Evolutionary conservation across 2,888 invertebrate genomes (phyloP).

Genomic region (Pomacea canaliculata): DNA sequence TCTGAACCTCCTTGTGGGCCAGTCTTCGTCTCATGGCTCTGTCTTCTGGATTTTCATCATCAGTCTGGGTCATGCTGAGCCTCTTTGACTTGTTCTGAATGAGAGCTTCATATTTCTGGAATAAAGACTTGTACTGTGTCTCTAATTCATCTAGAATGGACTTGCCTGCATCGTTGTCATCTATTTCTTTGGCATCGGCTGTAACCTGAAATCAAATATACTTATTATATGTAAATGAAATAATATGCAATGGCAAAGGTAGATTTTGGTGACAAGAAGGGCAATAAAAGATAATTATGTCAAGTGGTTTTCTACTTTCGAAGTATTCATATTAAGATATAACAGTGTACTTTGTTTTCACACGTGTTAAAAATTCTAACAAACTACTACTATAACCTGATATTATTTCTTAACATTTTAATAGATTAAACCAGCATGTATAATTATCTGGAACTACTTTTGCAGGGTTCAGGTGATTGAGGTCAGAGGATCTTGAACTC

Average conservation of each 20-base stretch:
- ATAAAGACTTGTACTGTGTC: constrained; percentile 63
- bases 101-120: constrained; percentile 64
- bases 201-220: constrained; percentile 27
- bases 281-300: too few relatives aligned
- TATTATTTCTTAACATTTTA: too few relatives aligned
- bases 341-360: background rate
- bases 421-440: too few relatives aligned
- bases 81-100: constrained; percentile 44
- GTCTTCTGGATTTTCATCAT: constrained; percentile 34
- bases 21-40: constrained; percentile 31
- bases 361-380: background rate
- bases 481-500: too few relatives aligned
- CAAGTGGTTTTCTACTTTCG: too few relatives aligned
- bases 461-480: too few relatives aligned
- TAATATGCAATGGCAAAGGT: too few relatives aligned
- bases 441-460: too few relatives aligned
- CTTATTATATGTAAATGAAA: too few relatives aligned
- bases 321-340: background rate
- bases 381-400: background rate
- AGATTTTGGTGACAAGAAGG: too few relatives aligned
- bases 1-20: constrained; percentile 57
- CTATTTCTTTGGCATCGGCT: constrained; percentile 57
- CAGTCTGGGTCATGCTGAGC: constrained; percentile 32
- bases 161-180: constrained; percentile 48
- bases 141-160: constrained; percentile 66